Evolutionary conservation across 1,140 invertebrate species (phyloP), one percentile per base, ranked within the genome.

Genomic region (Drosophila tsacasi): DNA sequence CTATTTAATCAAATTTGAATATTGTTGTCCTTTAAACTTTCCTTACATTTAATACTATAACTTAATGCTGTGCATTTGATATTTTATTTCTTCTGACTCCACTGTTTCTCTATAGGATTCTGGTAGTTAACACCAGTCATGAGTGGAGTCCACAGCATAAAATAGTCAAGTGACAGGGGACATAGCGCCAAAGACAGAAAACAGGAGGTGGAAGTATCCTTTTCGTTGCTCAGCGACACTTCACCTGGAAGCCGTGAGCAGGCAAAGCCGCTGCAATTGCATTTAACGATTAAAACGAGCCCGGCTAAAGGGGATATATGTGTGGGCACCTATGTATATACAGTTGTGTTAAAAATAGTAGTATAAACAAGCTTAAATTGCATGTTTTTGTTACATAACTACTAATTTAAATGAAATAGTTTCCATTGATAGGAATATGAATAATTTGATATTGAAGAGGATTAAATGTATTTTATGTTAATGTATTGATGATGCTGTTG

Each of bases 231-330:
- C 57, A 8, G 12, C 65, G 44, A 60, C 66, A 58, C 59, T 66
- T 62, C 55, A 47, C 50, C 63, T 69, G 64, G 25, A 68, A 55
- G 37, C 37, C 12, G 44, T 62, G 44, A 50, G 50, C 73, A 47
- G 54, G 37, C 49, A 66, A 69, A 58, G 59, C 62, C 75, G 55
- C 57, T 87, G 84, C 72, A 80, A 89, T 83, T 82, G 71, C 83
- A 83, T 89, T 83, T 83, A 77, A 83, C 79, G 83, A 86, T 85
- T 83, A 82, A 86, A 83, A 69, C 30, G 32, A 42, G 17, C 39
- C 12, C n/a, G 57, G n/a, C 17, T 15, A 25, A 9, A 39, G 49
- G 50, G 57, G 25, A 59, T 19, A 44, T 17, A 37, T 39, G 27
- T 39, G 27, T 42, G 37, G 25, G 19, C 13, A 35, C 8, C 17